phyloP scores from a whole-genome alignment of 1,140 invertebrate genomes.

The Apolygus lucorum region DNA sequence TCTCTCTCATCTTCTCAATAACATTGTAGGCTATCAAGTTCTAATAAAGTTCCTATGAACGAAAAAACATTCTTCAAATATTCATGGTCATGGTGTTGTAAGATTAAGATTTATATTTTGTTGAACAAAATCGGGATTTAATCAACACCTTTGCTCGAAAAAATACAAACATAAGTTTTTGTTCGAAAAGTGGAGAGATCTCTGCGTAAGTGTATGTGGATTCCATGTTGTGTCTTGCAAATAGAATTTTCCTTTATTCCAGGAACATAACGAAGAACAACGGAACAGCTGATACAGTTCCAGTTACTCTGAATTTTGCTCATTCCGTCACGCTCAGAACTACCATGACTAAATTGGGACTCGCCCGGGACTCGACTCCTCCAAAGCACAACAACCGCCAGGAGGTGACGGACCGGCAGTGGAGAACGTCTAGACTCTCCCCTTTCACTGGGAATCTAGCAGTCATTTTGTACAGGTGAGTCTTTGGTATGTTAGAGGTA shows the following conservation, averaged over 20 bases:
- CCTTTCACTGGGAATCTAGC: constrained; percentile 71
- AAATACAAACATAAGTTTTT: too few relatives aligned
- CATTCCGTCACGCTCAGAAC: constrained; percentile 37
- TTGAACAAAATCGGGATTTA: too few relatives aligned
- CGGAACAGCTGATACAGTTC: background rate
- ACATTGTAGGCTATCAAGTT: too few relatives aligned
- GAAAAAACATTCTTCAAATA: too few relatives aligned
- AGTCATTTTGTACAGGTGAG: constrained; percentile 64
- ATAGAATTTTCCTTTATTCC: constrained; percentile 1
- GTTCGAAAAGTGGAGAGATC: too few relatives aligned
- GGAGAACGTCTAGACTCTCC: constrained; percentile 52
- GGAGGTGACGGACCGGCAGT: constrained; percentile 48
- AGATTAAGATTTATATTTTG: too few relatives aligned
- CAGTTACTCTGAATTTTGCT: constrained; percentile 15
- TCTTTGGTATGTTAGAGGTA: too few relatives aligned
- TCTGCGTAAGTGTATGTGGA: background rate
- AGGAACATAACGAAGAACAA: constrained; percentile 15
- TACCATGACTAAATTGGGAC: constrained; percentile 54
- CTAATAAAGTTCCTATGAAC: too few relatives aligned
- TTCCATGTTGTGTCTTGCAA: too few relatives aligned
- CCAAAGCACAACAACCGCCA: constrained; percentile 60
- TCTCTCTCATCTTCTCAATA: too few relatives aligned
- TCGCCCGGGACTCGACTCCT: constrained; percentile 53
- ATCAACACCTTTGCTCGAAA: too few relatives aligned
- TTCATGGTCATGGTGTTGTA: too few relatives aligned